These are phyloP conservation scores for Ormyrus pomaceus DNA, from an alignment of 2,888 invertebrate species.

Conservation along the genomic window DNA sequence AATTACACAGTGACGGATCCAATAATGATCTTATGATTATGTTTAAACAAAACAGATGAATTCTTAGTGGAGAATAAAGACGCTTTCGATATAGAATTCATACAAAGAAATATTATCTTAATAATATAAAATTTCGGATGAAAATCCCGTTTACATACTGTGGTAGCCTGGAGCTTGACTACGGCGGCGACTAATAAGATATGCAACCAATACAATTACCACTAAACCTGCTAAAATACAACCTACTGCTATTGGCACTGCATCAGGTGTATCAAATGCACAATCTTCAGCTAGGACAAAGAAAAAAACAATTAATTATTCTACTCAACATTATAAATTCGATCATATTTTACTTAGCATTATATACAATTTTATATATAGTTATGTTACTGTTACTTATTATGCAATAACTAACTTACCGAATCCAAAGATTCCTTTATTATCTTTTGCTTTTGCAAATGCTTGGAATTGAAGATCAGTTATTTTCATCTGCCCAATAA, in stretches of 20 bases:
- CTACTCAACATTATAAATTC: background rate
- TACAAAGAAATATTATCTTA: conserved; percentile 50
- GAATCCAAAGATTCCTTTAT: conserved; percentile 79
- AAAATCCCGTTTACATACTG: conserved; percentile 82
- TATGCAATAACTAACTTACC: conserved; percentile 76
- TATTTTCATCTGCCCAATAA: conserved; percentile 78
- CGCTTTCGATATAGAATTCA: conserved; percentile 50
- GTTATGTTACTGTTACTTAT: conserved; percentile 1
- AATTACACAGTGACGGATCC: conserved; percentile 38
- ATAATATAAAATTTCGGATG: conserved; percentile 56
- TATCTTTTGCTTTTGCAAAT: conserved; percentile 75
- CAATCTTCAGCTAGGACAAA: conserved; percentile 83
- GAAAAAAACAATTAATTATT: background rate
- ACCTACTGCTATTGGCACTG: conserved; percentile 98
- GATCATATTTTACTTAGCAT: background rate
- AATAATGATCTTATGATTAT: conserved; percentile 29
- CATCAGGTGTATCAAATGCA: conserved; percentile 86
- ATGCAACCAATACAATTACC: conserved; percentile 92
- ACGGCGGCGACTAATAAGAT: conserved; percentile 93
- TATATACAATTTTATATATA: background rate
- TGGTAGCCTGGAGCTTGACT: conserved; percentile 90
- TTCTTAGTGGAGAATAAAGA: conserved; percentile 44
- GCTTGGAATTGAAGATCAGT: conserved; percentile 85
- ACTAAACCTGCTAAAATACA: conserved; percentile 93
- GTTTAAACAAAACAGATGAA: conserved; percentile 45